These are phyloP conservation scores for Petrocephalus zakoni DNA, from an alignment of 2,113 vertebrate species.

Conservation along the genomic window DNA sequence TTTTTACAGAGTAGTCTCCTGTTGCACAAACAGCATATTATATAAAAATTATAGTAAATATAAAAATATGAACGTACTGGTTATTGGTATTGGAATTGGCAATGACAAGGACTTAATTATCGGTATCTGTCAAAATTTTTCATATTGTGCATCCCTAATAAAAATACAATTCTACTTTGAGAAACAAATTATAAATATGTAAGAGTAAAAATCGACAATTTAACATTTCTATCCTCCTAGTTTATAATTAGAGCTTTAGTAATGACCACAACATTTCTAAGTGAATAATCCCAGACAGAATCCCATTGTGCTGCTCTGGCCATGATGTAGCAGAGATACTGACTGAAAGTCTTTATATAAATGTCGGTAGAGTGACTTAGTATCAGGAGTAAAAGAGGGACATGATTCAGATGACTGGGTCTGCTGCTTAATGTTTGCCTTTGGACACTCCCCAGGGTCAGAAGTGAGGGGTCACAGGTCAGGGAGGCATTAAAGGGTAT, in stretches of 20 bases:
- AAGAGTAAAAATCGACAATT: background rate
- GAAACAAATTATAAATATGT: background rate
- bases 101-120: too few species aligned
- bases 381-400: constrained; percentile 40
- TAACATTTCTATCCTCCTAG: background rate
- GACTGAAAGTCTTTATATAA: constrained; percentile 23
- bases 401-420: background rate
- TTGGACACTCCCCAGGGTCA: background rate
- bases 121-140: too few species aligned
- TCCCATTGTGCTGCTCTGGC: background rate
- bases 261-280: constrained; percentile 27
- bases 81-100: too few species aligned
- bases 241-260: background rate
- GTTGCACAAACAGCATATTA: too few species aligned
- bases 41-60: too few species aligned
- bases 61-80: too few species aligned
- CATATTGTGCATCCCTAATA: too few species aligned
- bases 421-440: background rate
- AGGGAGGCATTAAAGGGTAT: background rate
- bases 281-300: background rate
- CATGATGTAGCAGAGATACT: background rate
- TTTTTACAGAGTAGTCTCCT: too few species aligned
- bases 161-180: background rate
- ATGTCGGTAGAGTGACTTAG: constrained; percentile 36
- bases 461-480: background rate